Evolutionary conservation across 2,797 vertebrate genomes (phyloP).

Genomic region (Molossus molossus): DNA sequence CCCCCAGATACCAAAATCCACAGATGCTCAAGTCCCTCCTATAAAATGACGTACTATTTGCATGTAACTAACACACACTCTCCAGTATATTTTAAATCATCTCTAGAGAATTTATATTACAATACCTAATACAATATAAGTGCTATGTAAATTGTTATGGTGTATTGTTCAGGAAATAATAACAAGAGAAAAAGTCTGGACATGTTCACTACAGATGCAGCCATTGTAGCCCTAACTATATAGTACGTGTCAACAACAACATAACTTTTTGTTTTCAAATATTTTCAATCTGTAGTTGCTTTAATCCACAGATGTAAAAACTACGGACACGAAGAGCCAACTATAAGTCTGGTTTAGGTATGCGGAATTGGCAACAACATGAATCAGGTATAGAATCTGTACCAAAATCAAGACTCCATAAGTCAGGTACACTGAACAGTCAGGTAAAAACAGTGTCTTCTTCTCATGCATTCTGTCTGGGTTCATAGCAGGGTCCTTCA

Average conservation of each 20-base stretch:
- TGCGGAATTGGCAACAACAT: neutral
- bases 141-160: neutral
- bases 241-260: neutral
- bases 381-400: neutral
- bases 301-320: neutral
- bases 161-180: neutral
- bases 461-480: neutral
- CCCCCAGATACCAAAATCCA: neutral
- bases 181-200: neutral
- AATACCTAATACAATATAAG: neutral
- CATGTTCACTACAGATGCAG: neutral
- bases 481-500: neutral
- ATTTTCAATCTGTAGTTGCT: neutral
- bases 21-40: neutral
- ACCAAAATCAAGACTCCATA: neutral
- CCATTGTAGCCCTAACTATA: neutral
- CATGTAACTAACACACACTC: neutral
- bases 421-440: neutral
- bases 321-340: neutral
- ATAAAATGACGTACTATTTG: neutral
- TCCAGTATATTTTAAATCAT: neutral
- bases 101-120: neutral
- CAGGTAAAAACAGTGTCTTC: neutral
- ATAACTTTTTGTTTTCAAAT: neutral
- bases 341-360: slow-evolving; percentile 19